Evolutionary conservation across 2,113 vertebrate species (phyloP), one percentile per base, ranked within the genome.

Genomic region (Alligator mississippiensis): DNA sequence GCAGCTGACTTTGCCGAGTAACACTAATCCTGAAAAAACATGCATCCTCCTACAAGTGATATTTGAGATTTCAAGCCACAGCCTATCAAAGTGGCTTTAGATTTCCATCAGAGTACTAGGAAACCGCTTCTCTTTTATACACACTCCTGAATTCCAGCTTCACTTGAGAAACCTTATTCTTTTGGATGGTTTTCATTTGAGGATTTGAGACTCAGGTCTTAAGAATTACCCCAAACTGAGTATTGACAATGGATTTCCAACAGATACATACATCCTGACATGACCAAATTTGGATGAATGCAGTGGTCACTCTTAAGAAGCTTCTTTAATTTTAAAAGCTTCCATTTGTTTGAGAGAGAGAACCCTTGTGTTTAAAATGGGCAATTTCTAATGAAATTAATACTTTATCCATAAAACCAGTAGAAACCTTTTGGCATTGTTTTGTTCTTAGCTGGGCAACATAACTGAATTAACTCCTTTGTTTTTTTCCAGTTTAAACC

Each of bases 21-120:
- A 28, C 3, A 82, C 15, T 4, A 9, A 38, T 59, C 13, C 5
- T 30, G 68, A 76, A 78, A 57, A 6, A 3, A 0, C 4, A 66
- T 1, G 0, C 0, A 1, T 62, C 63, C 28, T 80, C 80, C 89
- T 72, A 4, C n/a, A 21, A 55, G 12, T 28, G 83, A 28, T 92
- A 88, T 80, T 54, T 88, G 21, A 34, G 13, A n/a, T 84, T 90
- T 92, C 61, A 85, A 77, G 12, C 4, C 63, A 3, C 57, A 79
- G 80, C 4, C 10, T 85, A 82, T 90, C 66, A 70, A 24, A 89
- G 30, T 5, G 72, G 1, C 13, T 84, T 88, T 47, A 61, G 55
- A 63, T 62, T 82, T 34, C 21, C 15, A 58, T 64, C 22, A 87
- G 61, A 86, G 24, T 34, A 55, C n/a, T 21, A 58, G 1, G 11